A percentile compares a stretch with the other conserved stretches of the same genome.
These are phyloP conservation scores for Falco novaeseelandiae DNA, from an alignment of 2,797 vertebrate genomes.

Conservation along the genomic window DNA sequence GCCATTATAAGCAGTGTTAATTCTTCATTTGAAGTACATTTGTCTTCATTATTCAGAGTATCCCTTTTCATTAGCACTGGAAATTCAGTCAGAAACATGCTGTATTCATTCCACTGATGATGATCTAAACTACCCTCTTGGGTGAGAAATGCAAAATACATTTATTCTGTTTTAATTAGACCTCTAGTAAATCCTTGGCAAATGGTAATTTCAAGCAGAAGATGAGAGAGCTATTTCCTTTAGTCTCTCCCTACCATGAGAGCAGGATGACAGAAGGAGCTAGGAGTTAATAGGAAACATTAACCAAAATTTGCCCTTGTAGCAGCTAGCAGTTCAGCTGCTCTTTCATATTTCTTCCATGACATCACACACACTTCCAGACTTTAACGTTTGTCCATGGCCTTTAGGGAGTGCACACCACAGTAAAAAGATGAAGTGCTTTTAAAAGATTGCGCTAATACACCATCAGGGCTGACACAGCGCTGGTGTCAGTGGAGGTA, in stretches of 20 bases:
- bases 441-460: constrained; percentile 49
- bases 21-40: constrained; percentile 51
- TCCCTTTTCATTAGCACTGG: constrained; percentile 15
- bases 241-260: background rate
- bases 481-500: constrained; percentile 25
- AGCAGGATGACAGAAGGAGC: constrained; percentile 38
- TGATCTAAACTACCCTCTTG: constrained; percentile 33
- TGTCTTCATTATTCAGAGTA: constrained; percentile 9
- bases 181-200: background rate
- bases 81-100: background rate
- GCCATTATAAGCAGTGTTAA: background rate
- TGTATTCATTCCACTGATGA: constrained; percentile 37
- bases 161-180: constrained; percentile 61
- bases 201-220: background rate
- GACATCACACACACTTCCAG: constrained; percentile 1
- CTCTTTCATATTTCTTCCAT: constrained; percentile 37
- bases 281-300: constrained; percentile 51
- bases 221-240: background rate
- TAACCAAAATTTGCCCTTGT: constrained; percentile 55
- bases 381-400: constrained; percentile 35
- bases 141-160: constrained; percentile 45
- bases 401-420: constrained; percentile 25
- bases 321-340: constrained; percentile 28
- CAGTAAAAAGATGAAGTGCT: constrained; percentile 25
- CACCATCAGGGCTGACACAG: constrained; percentile 39